Evolutionary conservation across 1,140 invertebrate genomes (phyloP).

Genomic region (Andrena cerasifolii): DNA sequence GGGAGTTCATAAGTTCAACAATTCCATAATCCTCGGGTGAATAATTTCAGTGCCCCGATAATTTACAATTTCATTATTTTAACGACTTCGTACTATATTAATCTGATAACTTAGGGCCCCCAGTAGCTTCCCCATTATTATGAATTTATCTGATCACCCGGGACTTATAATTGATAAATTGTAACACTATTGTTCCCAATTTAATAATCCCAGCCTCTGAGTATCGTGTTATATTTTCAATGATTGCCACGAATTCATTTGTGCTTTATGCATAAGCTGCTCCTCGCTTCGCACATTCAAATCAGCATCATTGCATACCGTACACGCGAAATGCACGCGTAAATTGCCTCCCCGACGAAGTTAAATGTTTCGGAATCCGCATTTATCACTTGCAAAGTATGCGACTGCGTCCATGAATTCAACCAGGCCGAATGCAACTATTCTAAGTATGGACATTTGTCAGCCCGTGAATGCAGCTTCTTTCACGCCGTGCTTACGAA

Average conservation of each 20-base stretch:
- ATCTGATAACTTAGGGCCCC: too few species aligned
- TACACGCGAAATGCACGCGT: conserved; percentile 8
- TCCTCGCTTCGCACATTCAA: background rate
- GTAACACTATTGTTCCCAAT: background rate
- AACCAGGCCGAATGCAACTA: conserved; percentile 11
- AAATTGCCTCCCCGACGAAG: conserved; percentile 11
- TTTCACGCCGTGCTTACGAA: conserved; percentile 1
- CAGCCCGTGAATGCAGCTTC: conserved; percentile 7
- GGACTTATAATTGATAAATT: background rate
- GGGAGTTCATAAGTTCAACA: background rate
- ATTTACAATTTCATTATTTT: too few species aligned
- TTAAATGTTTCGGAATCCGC: conserved; percentile 46
- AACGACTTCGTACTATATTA: too few species aligned
- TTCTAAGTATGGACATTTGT: conserved; percentile 24
- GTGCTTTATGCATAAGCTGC: background rate
- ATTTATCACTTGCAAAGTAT: conserved; percentile 40
- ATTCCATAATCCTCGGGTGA: background rate
- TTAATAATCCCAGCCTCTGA: background rate
- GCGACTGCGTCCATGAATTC: conserved; percentile 33
- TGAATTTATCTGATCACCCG: too few species aligned
- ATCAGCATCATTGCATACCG: conserved; percentile 17
- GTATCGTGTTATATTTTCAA: background rate
- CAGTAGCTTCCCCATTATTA: too few species aligned
- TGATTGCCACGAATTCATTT: background rate
- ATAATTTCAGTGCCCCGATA: background rate